phyloP scores from a whole-genome alignment of 2,797 vertebrate genomes.

The Rhadinocentrus ornatus region DNA sequence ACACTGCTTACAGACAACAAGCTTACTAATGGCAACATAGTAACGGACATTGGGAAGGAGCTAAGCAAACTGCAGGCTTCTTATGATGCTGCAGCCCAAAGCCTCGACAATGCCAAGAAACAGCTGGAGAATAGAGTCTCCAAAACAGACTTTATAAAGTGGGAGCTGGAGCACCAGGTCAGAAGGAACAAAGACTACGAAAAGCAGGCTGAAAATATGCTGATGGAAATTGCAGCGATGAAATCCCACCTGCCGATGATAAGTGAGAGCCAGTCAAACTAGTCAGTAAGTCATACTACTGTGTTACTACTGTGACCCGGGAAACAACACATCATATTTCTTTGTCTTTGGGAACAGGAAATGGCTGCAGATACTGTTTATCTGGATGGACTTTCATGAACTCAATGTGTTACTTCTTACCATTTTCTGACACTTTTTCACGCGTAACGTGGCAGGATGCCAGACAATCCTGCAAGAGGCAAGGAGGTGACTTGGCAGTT shows the following conservation, averaged over 20 bases:
- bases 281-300: not conserved
- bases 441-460: slow-evolving; percentile 57
- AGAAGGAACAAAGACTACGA: slow-evolving; percentile 37
- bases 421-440: slow-evolving; percentile 19
- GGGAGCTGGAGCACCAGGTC: slow-evolving; percentile 59
- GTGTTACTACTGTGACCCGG: not conserved
- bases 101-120: slow-evolving; percentile 40
- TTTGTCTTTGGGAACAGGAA: slow-evolving; percentile 53
- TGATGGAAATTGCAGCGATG: slow-evolving; percentile 39
- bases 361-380: slow-evolving; percentile 74
- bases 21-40: slow-evolving; percentile 44
- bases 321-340: slow-evolving; percentile 1
- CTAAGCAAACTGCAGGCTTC: slow-evolving; percentile 57
- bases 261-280: slow-evolving; percentile 56
- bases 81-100: slow-evolving; percentile 43
- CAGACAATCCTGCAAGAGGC: slow-evolving; percentile 59
- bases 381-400: slow-evolving; percentile 69
- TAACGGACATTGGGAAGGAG: slow-evolving; percentile 56
- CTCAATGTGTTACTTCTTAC: slow-evolving; percentile 67
- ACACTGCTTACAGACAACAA: slow-evolving; percentile 53
- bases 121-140: slow-evolving; percentile 39
- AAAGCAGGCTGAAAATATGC: slow-evolving; percentile 11
- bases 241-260: slow-evolving; percentile 61
- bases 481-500: slow-evolving; percentile 62
- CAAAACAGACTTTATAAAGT: slow-evolving; percentile 38